Percentiles rank a stretch among this genome's conserved stretches.
Evolutionary conservation across 2,888 invertebrate genomes (phyloP).

Genomic region (Lasioglossum oenotherae): DNA sequence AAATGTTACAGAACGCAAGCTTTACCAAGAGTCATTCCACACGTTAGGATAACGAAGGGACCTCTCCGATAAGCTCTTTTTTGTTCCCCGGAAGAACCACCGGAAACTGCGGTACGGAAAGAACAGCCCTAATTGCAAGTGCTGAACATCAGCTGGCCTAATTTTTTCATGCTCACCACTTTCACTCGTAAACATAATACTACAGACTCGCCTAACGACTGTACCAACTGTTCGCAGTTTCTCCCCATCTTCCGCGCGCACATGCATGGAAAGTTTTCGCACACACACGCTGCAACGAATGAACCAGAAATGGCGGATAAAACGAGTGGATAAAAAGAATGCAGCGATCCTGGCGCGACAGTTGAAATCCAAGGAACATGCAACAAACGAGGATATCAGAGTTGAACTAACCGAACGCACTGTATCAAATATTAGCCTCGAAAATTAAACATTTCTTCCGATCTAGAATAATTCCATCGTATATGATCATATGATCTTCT

Average conservation of each 20-base stretch:
- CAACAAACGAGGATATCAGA: not conserved
- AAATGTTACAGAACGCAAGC: not conserved
- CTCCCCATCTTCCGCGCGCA: not conserved
- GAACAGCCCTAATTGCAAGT: slow-evolving; percentile 8
- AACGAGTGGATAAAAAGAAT: not conserved
- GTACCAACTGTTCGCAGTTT: not conserved
- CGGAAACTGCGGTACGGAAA: not conserved
- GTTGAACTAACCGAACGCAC: not conserved
- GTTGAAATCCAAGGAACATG: not conserved
- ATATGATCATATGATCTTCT: no score
- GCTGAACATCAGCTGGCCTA: slow-evolving; percentile 12
- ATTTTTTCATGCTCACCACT: slow-evolving; percentile 7
- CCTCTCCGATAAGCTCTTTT: not conserved
- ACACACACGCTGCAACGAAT: not conserved
- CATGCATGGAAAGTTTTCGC: not conserved
- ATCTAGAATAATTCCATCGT: no score
- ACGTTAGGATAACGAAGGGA: not conserved
- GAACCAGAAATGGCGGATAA: not conserved
- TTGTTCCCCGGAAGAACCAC: not conserved
- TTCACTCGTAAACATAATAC: slow-evolving; percentile 14
- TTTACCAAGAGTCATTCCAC: not conserved
- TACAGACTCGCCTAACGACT: not conserved
- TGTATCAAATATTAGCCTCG: no score
- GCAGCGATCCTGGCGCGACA: not conserved
- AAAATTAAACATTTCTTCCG: no score